Conservation (phyloP, 2,113 vertebrate genomes). For the Axis porcinus region DNA sequence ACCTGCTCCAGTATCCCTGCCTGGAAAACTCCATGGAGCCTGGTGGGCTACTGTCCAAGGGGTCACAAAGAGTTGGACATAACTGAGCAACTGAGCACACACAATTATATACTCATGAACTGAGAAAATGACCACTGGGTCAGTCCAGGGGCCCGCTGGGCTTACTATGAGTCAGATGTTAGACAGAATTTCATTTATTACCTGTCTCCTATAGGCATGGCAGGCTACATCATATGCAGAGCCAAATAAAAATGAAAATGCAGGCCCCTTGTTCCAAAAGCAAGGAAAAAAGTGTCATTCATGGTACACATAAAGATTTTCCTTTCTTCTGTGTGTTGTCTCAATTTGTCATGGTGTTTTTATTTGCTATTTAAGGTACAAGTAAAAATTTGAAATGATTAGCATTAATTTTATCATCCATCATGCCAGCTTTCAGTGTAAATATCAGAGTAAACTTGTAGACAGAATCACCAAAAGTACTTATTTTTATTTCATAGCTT, state of each 20-base stretch:
- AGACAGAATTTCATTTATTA: background rate
- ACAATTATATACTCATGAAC: background rate
- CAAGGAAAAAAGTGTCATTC: background rate
- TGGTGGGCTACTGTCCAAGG: background rate
- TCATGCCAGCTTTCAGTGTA: background rate
- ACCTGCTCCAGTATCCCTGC: background rate
- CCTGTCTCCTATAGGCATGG: background rate
- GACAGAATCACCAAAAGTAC: background rate
- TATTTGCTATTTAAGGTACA: background rate
- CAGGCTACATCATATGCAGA: background rate
- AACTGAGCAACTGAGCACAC: background rate
- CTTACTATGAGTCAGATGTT: background rate
- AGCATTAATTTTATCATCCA: background rate
- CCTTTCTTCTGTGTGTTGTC: background rate
- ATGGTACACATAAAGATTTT: background rate
- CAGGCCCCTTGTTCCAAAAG: background rate
- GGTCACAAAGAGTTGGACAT: background rate
- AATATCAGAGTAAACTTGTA: background rate
- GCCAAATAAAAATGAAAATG: background rate
- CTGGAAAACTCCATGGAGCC: background rate
- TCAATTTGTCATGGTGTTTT: background rate
- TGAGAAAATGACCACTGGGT: background rate
- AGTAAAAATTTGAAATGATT: slow-evolving; percentile 11
- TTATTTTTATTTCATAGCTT: background rate
- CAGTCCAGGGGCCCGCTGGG: background rate